These are phyloP conservation scores for Buathra laborator DNA, from an alignment of 2,888 invertebrate species.

Conservation along the genomic window DNA sequence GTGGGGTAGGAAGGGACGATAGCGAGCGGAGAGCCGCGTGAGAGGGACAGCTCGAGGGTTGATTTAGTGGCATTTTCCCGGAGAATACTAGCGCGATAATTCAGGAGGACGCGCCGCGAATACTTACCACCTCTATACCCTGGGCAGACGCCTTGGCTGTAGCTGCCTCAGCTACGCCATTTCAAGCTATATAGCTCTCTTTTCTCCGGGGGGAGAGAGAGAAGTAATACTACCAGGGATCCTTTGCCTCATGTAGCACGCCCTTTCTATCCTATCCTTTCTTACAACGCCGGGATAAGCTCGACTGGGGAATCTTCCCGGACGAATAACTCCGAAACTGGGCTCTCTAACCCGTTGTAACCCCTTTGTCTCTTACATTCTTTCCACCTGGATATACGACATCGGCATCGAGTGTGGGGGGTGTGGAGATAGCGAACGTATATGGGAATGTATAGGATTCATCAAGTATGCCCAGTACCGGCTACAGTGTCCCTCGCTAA, in stretches of 20 bases:
- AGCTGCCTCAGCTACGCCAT: slow-evolving; percentile 14
- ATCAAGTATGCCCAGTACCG: neutral
- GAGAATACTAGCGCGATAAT: slow-evolving; percentile 81
- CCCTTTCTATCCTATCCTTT: slow-evolving; percentile 1
- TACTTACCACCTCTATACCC: slow-evolving; percentile 77
- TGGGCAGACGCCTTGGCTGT: slow-evolving; percentile 33
- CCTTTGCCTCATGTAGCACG: neutral
- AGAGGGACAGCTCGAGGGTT: slow-evolving; percentile 76
- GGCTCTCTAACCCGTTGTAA: neutral
- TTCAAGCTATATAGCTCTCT: neutral
- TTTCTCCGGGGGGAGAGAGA: neutral
- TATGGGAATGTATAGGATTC: neutral
- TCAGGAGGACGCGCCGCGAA: slow-evolving; percentile 81
- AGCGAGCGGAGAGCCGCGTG: slow-evolving; percentile 67
- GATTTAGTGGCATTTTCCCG: slow-evolving; percentile 81
- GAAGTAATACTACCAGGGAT: slow-evolving; percentile 8
- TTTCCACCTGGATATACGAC: neutral
- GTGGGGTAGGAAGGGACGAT: slow-evolving; percentile 62
- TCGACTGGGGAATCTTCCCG: slow-evolving; percentile 9
- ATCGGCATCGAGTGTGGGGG: neutral
- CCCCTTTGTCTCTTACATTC: neutral
- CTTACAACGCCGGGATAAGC: slow-evolving; percentile 2
- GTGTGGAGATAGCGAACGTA: too few species aligned
- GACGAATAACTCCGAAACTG: slow-evolving; percentile 6
- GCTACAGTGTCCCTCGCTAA: neutral